These are phyloP conservation scores for Lycocorax pyrrhopterus DNA, from an alignment of 2,113 vertebrate species.

Conservation along the genomic window DNA sequence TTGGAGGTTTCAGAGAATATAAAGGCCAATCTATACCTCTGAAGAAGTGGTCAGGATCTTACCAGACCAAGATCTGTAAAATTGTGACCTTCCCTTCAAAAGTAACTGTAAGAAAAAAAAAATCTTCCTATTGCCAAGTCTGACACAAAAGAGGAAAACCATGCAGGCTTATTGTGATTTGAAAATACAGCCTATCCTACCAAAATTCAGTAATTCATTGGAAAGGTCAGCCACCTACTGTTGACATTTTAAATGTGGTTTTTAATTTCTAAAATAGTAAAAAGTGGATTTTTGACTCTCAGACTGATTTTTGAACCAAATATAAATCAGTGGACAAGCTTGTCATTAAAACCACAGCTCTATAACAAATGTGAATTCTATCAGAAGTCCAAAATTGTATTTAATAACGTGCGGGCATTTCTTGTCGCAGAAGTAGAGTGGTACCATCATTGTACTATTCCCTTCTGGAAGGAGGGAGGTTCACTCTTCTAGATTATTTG, in stretches of 20 bases:
- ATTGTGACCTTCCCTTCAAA: background rate
- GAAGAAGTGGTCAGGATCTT: background rate
- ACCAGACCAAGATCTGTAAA: background rate
- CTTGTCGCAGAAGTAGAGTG: background rate
- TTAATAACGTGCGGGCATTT: background rate
- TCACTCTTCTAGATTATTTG: background rate
- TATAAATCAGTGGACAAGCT: background rate
- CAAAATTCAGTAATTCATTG: background rate
- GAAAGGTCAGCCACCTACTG: background rate
- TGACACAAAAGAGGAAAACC: background rate
- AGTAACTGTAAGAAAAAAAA: background rate
- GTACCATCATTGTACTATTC: background rate
- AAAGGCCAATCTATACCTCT: background rate
- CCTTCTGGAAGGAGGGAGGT: background rate
- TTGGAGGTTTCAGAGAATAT: background rate
- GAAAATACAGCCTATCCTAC: background rate
- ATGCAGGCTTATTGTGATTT: background rate
- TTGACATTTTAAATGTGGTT: background rate
- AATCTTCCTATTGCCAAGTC: background rate
- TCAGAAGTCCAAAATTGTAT: background rate
- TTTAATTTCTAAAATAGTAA: background rate
- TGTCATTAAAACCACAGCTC: background rate
- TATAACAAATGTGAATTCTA: background rate
- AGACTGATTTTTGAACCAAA: background rate
- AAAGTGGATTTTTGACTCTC: background rate